Percentiles rank a stretch among this genome's conserved stretches.
Conservation (phyloP, 2,113 vertebrate genomes). For the Pithys albifrons region DNA sequence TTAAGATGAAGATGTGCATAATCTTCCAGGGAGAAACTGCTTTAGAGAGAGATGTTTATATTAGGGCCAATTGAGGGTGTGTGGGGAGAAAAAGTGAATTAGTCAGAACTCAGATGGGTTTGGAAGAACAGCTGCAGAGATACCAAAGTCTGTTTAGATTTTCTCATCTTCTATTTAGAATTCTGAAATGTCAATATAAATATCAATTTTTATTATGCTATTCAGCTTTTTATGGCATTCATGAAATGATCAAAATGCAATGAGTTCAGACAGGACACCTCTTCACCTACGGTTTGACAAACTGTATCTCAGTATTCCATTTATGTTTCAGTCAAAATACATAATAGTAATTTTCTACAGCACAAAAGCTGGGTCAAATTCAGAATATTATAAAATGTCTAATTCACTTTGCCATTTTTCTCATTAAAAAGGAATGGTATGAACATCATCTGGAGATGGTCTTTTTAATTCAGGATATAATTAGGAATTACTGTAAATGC, state of each 20-base stretch:
- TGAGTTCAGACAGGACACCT: conserved; percentile 64
- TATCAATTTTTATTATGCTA: conserved; percentile 77
- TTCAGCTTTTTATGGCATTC: conserved; percentile 58
- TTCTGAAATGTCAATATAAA: conserved; percentile 74
- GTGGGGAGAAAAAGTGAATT: conserved; percentile 59
- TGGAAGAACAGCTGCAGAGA: conserved; percentile 51
- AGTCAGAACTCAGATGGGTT: conserved; percentile 40
- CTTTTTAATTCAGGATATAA: conserved; percentile 45
- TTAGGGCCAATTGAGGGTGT: conserved; percentile 53
- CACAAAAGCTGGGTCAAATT: conserved; percentile 51
- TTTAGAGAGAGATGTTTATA: conserved; percentile 68
- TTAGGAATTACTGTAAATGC: conserved; percentile 56
- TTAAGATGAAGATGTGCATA: conserved; percentile 75
- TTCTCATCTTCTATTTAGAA: conserved; percentile 72
- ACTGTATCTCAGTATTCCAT: conserved; percentile 13
- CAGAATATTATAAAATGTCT: background rate
- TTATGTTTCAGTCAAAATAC: conserved; percentile 50
- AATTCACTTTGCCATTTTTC: conserved; percentile 48
- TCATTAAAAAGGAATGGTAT: conserved; percentile 55
- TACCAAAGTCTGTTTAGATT: conserved; percentile 67
- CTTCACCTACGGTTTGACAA: conserved; percentile 46
- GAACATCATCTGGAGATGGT: conserved; percentile 29
- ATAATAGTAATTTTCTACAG: conserved; percentile 20
- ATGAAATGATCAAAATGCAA: conserved; percentile 66
- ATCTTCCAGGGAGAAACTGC: conserved; percentile 66